These are phyloP conservation scores for Pollimyrus isidori DNA, from an alignment of 2,113 vertebrate species.

Conservation along the genomic window DNA sequence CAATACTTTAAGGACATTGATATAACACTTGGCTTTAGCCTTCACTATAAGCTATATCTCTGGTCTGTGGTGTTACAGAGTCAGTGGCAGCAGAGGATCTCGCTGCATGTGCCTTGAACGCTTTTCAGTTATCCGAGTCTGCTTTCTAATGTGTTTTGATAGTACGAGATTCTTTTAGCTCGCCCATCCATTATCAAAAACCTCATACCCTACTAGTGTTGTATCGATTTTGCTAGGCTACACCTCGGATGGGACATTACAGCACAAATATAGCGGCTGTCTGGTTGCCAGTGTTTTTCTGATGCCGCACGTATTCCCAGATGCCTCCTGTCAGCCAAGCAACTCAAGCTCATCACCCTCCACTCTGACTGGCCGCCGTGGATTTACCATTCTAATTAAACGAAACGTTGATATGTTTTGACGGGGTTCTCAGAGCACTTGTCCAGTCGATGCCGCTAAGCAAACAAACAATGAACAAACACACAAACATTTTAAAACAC, in stretches of 20 bases:
- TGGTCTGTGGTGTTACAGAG: background rate
- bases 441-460: background rate
- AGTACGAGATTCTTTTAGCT: background rate
- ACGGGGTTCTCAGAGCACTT: background rate
- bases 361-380: background rate
- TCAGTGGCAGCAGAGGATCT: background rate
- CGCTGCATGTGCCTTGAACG: background rate
- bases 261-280: background rate
- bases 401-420: background rate
- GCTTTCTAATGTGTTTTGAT: background rate
- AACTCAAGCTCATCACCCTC: background rate
- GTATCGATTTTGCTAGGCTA: background rate
- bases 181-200: background rate
- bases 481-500: background rate
- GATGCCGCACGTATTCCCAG: background rate
- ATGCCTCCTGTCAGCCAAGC: background rate
- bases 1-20: background rate
- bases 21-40: background rate
- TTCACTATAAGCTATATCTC: background rate
- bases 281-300: background rate
- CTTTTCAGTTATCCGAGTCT: background rate
- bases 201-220: background rate
- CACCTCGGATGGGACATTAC: background rate
- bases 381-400: background rate
- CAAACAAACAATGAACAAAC: background rate